Conservation (phyloP, 2,888 invertebrate genomes). For the Torymus texanus region DNA sequence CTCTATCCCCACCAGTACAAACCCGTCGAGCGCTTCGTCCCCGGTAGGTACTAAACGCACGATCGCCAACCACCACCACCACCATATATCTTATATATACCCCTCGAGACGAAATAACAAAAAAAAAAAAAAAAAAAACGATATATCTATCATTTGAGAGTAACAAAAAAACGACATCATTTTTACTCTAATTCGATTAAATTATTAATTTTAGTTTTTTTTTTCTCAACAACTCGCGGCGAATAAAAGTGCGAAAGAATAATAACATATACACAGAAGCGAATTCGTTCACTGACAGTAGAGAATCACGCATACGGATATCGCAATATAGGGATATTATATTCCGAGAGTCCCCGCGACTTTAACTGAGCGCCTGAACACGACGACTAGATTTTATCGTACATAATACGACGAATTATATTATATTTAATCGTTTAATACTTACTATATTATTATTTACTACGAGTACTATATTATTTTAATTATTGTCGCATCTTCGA, state of each 20-base stretch:
- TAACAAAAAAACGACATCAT: too few species aligned
- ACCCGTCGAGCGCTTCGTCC: constrained; percentile 85
- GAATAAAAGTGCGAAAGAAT: too few species aligned
- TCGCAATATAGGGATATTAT: constrained; percentile 53
- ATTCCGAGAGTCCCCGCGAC: constrained; percentile 51
- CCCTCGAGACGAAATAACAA: not conserved
- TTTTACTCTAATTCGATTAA: too few species aligned
- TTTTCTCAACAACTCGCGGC: too few species aligned
- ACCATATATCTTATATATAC: constrained; percentile 1
- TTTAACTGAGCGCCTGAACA: constrained; percentile 21
- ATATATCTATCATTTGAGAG: too few species aligned
- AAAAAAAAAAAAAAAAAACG: not conserved
- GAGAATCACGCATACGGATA: constrained; percentile 32
- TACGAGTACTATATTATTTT: constrained; percentile 32
- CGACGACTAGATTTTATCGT: constrained; percentile 31
- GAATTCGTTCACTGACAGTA: too few species aligned
- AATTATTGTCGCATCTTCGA: constrained; percentile 35
- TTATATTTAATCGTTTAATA: constrained; percentile 25
- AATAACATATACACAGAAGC: too few species aligned
- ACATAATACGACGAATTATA: constrained; percentile 13
- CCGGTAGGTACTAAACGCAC: constrained; percentile 82
- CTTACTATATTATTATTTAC: constrained; percentile 39
- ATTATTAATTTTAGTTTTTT: too few species aligned
- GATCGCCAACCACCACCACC: constrained; percentile 8
- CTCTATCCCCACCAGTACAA: constrained; percentile 92